Evolutionary conservation across 2,113 vertebrate species (phyloP).

Genomic region (Ameiurus melas): DNA sequence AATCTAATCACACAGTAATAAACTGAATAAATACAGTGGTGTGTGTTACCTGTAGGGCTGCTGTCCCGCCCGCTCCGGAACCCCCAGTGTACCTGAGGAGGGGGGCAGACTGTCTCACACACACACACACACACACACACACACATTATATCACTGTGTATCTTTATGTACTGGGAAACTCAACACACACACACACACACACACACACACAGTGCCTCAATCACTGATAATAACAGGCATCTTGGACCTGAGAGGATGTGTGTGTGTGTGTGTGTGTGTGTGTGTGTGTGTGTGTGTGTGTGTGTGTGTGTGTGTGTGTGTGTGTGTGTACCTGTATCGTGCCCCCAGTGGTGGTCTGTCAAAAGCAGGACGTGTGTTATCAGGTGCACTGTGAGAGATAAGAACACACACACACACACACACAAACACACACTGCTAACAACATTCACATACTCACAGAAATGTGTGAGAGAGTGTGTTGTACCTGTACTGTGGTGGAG

Average conservation of each 20-base stretch:
- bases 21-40: not conserved
- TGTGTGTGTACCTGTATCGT: slow-evolving; percentile 13
- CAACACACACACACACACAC: slow-evolving; percentile 3
- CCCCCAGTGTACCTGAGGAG: not conserved
- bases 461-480: not conserved
- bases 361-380: not conserved
- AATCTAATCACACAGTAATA: too few relatives aligned
- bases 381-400: not conserved
- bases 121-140: too few relatives aligned
- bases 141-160: too few relatives aligned
- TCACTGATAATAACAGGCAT: not conserved
- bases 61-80: not conserved
- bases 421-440: not conserved
- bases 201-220: not conserved
- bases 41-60: slow-evolving; percentile 6
- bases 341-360: not conserved
- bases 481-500: not conserved
- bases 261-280: not conserved
- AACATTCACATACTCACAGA: not conserved
- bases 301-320: not conserved
- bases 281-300: too few relatives aligned
- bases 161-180: too few relatives aligned
- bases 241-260: not conserved
- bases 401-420: not conserved
- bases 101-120: not conserved